Conservation (phyloP, 1,140 invertebrate genomes). For the Hylyphantes graminicola region DNA sequence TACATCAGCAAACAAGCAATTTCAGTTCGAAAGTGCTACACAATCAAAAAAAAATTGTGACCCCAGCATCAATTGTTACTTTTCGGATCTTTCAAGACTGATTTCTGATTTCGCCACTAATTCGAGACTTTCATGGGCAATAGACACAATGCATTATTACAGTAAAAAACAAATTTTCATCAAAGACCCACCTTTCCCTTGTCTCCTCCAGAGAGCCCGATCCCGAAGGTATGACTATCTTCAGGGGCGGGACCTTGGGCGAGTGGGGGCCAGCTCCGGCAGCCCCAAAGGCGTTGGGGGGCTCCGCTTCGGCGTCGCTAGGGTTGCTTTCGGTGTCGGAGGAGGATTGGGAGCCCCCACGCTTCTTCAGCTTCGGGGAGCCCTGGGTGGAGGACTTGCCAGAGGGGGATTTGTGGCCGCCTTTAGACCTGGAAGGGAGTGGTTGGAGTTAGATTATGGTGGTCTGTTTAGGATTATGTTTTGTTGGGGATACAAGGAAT, state of each 20-base stretch:
- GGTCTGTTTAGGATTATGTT: too few relatives aligned
- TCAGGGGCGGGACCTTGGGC: slow-evolving; percentile 89
- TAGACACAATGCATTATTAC: too few relatives aligned
- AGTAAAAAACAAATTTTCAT: too few relatives aligned
- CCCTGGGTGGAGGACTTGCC: slow-evolving; percentile 2
- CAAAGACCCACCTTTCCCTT: slow-evolving; percentile 20
- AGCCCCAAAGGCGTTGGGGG: background rate
- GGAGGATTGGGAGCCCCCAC: slow-evolving; percentile 28
- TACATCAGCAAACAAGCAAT: too few relatives aligned
- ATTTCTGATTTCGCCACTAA: too few relatives aligned
- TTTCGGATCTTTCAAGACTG: too few relatives aligned
- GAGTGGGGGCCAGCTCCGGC: slow-evolving; percentile 61
- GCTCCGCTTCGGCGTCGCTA: slow-evolving; percentile 61
- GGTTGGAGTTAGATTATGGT: background rate
- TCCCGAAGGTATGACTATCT: slow-evolving; percentile 84
- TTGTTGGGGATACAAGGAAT: too few relatives aligned
- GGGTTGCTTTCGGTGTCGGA: slow-evolving; percentile 61
- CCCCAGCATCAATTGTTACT: too few relatives aligned
- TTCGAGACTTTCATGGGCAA: too few relatives aligned
- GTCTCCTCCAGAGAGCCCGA: slow-evolving; percentile 45
- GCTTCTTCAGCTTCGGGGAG: too few relatives aligned
- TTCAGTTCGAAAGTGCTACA: too few relatives aligned
- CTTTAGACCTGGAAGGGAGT: slow-evolving; percentile 12
- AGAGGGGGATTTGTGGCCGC: slow-evolving; percentile 36
- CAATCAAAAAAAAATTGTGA: too few relatives aligned